Evolutionary conservation across 2,888 invertebrate species (phyloP), one percentile per base, ranked within the genome.

Genomic region (Oscheius sp.): DNA sequence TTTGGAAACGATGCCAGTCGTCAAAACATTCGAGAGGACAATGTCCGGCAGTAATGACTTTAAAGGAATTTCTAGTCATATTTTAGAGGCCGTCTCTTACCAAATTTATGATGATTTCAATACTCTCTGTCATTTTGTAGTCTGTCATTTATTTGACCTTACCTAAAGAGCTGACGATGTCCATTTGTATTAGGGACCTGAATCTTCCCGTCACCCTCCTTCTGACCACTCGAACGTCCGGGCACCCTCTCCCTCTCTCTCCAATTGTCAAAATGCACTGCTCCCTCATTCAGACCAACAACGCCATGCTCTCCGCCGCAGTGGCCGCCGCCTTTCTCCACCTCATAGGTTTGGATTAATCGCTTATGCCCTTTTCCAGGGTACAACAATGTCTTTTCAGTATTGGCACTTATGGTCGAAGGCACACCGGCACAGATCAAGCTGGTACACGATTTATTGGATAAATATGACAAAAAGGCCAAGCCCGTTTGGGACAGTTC

Each of bases 401-500:
- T 41, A 23, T 61, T 43, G 16, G 43, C 61, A 16, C 18, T 61
- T 35, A 9, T 35, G 35, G 35, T 9, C 35, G 35, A 35, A 3
- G 35, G 35, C 1, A 52, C 63, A 9, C 72, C 72, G 27, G 56
- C 25, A 5, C 83, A 83, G 71, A 81, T 83, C 27, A 74, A 75
- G 45, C 76, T 83, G 12, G 83, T 83, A 1, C 83, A 81, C 46
- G 83, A 83, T 63, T 63, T 83, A 9, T 79, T 83, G 29, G 81
- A 83, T 64, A 77, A 79, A 59, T 83, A 83, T 73, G 83, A 83
- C 58, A 80, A 80, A 64, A 83, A 83, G 74, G 86, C 86, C 13
- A 87, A 87, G 59, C 87, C 87, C 18, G 85, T 86, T 21, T 88
- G 87, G 87, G 87, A 88, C 77, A 85, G 83, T 71, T 72, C 79